Evolutionary conservation across 2,888 invertebrate species (phyloP).

Genomic region (Phlogophora meticulosa): DNA sequence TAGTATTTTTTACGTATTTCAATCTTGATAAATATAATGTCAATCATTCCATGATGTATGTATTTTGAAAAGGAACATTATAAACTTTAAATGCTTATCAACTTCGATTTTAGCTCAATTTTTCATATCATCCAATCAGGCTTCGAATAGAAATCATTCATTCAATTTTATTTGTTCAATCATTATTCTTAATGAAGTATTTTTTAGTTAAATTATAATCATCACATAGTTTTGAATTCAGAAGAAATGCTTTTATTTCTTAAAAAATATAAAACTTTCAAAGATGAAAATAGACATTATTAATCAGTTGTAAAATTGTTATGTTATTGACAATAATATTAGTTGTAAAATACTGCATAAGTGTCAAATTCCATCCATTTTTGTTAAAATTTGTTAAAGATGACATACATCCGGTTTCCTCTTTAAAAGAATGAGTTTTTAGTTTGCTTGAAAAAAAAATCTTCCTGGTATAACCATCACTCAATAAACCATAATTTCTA

Average conservation of each 20-base stretch:
- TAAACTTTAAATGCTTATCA: slow-evolving; percentile 12
- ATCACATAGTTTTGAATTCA: slow-evolving; percentile 42
- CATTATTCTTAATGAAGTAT: slow-evolving; percentile 35
- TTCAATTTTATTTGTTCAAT: slow-evolving; percentile 31
- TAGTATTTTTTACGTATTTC: slow-evolving; percentile 62
- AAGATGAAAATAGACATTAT: slow-evolving; percentile 40
- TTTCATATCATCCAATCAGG: slow-evolving; percentile 40
- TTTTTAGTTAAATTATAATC: slow-evolving; percentile 48
- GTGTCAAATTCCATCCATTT: slow-evolving; percentile 80
- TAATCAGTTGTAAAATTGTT: slow-evolving; percentile 50
- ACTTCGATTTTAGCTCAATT: slow-evolving; percentile 61
- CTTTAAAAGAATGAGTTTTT: not conserved
- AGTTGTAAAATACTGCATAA: slow-evolving; percentile 70
- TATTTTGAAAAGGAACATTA: slow-evolving; percentile 34
- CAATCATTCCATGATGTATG: slow-evolving; percentile 50
- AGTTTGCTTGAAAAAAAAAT: too few relatives aligned
- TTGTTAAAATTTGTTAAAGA: slow-evolving; percentile 50
- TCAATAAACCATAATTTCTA: too few relatives aligned
- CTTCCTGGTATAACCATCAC: too few relatives aligned
- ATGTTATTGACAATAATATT: slow-evolving; percentile 77
- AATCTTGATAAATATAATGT: slow-evolving; percentile 24
- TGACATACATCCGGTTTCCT: not conserved
- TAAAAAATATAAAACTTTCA: slow-evolving; percentile 11
- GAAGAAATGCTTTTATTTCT: slow-evolving; percentile 16
- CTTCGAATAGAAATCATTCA: slow-evolving; percentile 29